Conservation (phyloP, 2,888 invertebrate species). For the Lottia gigantea region DNA sequence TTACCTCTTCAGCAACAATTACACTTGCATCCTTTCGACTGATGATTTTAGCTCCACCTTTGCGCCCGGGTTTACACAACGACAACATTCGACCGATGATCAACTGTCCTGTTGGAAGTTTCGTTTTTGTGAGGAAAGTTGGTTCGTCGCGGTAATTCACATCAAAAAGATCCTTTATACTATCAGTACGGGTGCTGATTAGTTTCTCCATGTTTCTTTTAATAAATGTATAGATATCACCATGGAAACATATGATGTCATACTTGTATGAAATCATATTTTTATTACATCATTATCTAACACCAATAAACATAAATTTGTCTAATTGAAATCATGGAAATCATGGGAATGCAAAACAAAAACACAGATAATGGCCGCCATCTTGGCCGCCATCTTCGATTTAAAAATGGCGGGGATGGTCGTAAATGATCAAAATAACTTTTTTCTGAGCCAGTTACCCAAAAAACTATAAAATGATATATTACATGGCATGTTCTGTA, state of each 20-base stretch:
- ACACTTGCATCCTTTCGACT: neutral
- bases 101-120: neutral
- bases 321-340: no score
- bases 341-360: no score
- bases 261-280: neutral
- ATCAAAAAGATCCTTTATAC: neutral
- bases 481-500: neutral
- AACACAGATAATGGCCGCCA: neutral
- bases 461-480: neutral
- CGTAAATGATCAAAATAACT: neutral
- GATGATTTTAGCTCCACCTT: neutral
- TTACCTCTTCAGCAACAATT: neutral
- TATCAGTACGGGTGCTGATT: neutral
- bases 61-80: neutral
- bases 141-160: neutral
- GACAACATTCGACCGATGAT: neutral
- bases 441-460: fast-evolving
- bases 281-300: neutral
- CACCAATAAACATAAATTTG: no score
- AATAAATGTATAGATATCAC: no score
- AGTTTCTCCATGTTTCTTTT: neutral
- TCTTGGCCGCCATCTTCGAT: neutral
- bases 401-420: neutral
- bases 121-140: neutral
- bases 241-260: neutral